Evolutionary conservation across 2,888 invertebrate genomes (phyloP).

Genomic region (Cryptus viduatorius): DNA sequence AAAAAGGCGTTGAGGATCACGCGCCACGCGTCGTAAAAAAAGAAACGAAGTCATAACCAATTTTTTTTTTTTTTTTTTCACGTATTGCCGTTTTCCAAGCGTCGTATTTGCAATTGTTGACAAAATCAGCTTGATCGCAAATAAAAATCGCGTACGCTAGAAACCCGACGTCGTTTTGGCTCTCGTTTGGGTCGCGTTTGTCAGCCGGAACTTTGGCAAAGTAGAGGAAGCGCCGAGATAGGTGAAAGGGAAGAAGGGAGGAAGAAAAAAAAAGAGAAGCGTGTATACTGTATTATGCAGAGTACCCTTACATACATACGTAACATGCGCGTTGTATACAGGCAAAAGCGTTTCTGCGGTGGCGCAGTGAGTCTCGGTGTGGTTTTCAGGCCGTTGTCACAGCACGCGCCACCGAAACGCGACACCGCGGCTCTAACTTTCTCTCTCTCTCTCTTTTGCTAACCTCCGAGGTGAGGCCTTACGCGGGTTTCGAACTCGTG

Average conservation of each 20-base stretch:
- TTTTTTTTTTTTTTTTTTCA: too few relatives aligned
- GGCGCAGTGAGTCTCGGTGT: constrained; percentile 68
- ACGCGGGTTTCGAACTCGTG: constrained; percentile 69
- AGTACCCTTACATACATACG: not conserved
- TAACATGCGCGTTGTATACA: not conserved
- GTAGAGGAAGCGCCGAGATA: not conserved
- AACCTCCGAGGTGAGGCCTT: constrained; percentile 73
- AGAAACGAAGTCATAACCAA: too few relatives aligned
- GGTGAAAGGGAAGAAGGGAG: not conserved
- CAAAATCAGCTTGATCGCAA: too few relatives aligned
- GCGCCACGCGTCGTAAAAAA: too few relatives aligned
- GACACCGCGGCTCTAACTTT: constrained; percentile 73
- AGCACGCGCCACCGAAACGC: constrained; percentile 83
- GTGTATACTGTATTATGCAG: not conserved
- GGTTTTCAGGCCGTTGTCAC: constrained; percentile 78
- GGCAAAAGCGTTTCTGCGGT: constrained; percentile 41
- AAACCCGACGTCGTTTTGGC: not conserved
- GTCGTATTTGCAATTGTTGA: too few relatives aligned
- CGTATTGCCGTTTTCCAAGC: too few relatives aligned
- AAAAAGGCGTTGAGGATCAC: too few relatives aligned
- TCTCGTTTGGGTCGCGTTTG: not conserved
- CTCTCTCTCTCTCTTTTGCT: constrained; percentile 4
- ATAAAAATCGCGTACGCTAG: too few relatives aligned
- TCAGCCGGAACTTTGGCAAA: constrained; percentile 20
- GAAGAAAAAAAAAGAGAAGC: not conserved